A percentile compares a stretch with the other conserved stretches of the same genome.
Conservation (phyloP, 2,113 vertebrate species). For the Embiotoca jacksoni region DNA sequence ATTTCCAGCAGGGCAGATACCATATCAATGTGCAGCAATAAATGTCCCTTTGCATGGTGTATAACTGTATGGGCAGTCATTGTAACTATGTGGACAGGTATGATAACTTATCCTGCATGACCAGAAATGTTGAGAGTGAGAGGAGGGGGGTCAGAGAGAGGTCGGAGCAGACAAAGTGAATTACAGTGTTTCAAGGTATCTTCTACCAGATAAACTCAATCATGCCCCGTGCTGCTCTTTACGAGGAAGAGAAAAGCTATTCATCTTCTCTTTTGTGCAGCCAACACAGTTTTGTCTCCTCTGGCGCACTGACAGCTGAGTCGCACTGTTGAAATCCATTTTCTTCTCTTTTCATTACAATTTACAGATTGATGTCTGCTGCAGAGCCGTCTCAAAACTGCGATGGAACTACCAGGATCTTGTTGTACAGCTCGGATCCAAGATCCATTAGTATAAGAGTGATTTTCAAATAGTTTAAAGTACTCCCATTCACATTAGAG, state of each 20-base stretch:
- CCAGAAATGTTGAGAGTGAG: constrained; percentile 10
- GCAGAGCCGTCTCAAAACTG: constrained; percentile 23
- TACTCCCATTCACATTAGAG: constrained; percentile 28
- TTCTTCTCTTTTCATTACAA: constrained; percentile 53
- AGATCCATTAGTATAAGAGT: constrained; percentile 47
- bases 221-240: constrained; percentile 23
- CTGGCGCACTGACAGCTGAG: constrained; percentile 36
- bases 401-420: constrained; percentile 37
- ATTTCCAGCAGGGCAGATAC: constrained; percentile 46
- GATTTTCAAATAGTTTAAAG: constrained; percentile 46
- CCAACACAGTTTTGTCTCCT: constrained; percentile 49
- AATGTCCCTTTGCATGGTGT: constrained; percentile 28
- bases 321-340: constrained; percentile 54
- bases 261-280: constrained; percentile 56
- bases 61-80: constrained; percentile 22
- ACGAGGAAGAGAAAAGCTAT: constrained; percentile 45
- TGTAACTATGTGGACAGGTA: constrained; percentile 49
- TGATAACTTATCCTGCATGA: constrained; percentile 42
- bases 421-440: constrained; percentile 36
- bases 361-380: constrained; percentile 46
- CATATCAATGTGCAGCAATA: constrained; percentile 27
- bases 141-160: neutral
- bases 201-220: constrained; percentile 49
- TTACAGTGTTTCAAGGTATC: constrained; percentile 26
- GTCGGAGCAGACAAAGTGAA: constrained; percentile 18